A percentile compares a stretch with the other conserved stretches of the same genome.
Conservation (phyloP, 2,797 vertebrate species). For the Simalia tracyae region DNA sequence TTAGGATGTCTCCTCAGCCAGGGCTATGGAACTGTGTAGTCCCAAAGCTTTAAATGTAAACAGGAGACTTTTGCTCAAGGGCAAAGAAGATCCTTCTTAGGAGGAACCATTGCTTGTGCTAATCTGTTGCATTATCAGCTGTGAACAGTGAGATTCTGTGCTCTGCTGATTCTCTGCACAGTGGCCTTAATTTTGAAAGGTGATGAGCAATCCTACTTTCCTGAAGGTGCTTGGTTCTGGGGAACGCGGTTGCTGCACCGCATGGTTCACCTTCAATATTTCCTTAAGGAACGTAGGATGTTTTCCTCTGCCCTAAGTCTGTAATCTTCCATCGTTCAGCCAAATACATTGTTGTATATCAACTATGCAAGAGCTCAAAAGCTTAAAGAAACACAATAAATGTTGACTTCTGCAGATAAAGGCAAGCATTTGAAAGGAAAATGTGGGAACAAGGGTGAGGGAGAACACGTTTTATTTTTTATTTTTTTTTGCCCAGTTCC, state of each 20-base stretch:
- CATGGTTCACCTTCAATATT: neutral
- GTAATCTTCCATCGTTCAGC: neutral
- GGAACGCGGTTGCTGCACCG: neutral
- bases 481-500: neutral
- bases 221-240: neutral
- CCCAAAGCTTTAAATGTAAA: too few relatives aligned
- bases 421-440: neutral
- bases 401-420: neutral
- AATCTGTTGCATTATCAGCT: neutral
- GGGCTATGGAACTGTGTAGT: too few relatives aligned
- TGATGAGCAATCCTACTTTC: neutral
- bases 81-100: neutral
- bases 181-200: neutral
- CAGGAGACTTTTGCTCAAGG: too few relatives aligned
- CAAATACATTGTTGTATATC: neutral
- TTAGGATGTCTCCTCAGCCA: too few relatives aligned
- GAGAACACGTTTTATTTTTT: too few relatives aligned
- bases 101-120: neutral
- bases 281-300: rapidly evolving
- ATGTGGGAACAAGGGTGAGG: neutral
- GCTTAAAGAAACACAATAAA: constrained; percentile 3
- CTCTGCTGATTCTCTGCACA: neutral
- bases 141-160: neutral
- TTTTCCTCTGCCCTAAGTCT: neutral
- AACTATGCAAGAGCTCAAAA: constrained; percentile 3